These are phyloP conservation scores for Pyrochroa serraticornis DNA, from an alignment of 2,888 invertebrate genomes.

Conservation along the genomic window DNA sequence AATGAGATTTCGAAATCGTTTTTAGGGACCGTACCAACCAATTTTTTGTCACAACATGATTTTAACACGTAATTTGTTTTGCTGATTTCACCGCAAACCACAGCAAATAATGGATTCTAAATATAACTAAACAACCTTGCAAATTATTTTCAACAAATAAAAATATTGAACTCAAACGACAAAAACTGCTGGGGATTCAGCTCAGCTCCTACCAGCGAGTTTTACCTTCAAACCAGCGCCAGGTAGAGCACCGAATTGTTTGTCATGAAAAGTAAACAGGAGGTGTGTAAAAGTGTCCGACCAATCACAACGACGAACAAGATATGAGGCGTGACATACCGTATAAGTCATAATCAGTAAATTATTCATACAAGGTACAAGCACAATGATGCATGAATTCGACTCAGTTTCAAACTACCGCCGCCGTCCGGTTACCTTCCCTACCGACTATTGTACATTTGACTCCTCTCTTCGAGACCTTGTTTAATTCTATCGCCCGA, in stretches of 20 bases:
- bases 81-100: slow-evolving; percentile 37
- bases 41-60: slow-evolving; percentile 20
- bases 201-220: slow-evolving; percentile 16
- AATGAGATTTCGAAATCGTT: slow-evolving; percentile 12
- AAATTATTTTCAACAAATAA: slow-evolving; percentile 39
- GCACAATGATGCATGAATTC: slow-evolving; percentile 41
- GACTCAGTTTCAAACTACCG: slow-evolving; percentile 3
- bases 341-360: slow-evolving; percentile 49
- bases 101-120: slow-evolving; percentile 42
- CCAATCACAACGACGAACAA: slow-evolving; percentile 45
- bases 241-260: slow-evolving; percentile 45
- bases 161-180: slow-evolving; percentile 29
- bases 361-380: slow-evolving; percentile 41
- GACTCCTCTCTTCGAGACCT: too few relatives aligned
- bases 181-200: slow-evolving; percentile 24
- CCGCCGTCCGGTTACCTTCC: background rate
- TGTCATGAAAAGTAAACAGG: slow-evolving; percentile 46
- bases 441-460: background rate
- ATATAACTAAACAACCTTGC: slow-evolving; percentile 43
- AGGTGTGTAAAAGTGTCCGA: slow-evolving; percentile 48
- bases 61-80: slow-evolving; percentile 33
- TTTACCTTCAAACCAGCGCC: slow-evolving; percentile 23
- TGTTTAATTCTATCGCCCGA: too few relatives aligned
- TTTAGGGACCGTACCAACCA: slow-evolving; percentile 16
- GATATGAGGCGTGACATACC: slow-evolving; percentile 49